phyloP scores from a whole-genome alignment of 2,797 vertebrate genomes.

The Alfaro cultratus region DNA sequence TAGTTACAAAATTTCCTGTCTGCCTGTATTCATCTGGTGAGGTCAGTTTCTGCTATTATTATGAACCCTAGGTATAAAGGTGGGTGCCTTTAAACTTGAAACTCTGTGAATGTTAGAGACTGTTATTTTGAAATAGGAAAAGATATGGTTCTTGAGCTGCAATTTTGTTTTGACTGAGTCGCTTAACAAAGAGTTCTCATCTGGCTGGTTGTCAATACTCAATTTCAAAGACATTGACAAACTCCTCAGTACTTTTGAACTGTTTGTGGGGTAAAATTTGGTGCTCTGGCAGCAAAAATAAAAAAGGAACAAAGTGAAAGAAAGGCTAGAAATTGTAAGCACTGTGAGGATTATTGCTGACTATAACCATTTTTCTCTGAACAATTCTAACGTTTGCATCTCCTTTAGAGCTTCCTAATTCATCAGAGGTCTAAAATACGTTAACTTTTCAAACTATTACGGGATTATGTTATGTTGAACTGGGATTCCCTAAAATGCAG shows the following conservation, averaged over 20 bases:
- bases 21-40: neutral
- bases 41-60: neutral
- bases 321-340: neutral
- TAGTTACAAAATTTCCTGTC: neutral
- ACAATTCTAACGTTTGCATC: neutral
- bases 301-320: neutral
- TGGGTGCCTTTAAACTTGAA: neutral
- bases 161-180: neutral
- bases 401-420: neutral
- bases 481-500: neutral
- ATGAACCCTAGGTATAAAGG: neutral
- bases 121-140: neutral
- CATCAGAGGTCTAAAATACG: neutral
- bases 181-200: neutral
- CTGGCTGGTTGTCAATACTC: neutral
- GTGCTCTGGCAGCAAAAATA: neutral
- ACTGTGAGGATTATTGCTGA: neutral
- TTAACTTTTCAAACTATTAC: neutral
- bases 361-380: neutral
- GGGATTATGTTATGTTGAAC: neutral
- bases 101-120: neutral
- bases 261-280: neutral
- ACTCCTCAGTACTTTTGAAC: neutral
- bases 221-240: neutral
- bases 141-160: neutral